phyloP scores from a whole-genome alignment of 2,113 vertebrate species.

The human (Homo sapiens) region GRCh38 chrX:49988001-49988500 shows the following conservation, averaged over 20 bases:
- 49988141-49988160: background rate
- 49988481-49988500: slow-evolving; percentile 2
- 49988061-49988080: slow-evolving; percentile 22
- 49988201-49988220: background rate
- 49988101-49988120: slow-evolving; percentile 32
- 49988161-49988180: background rate
- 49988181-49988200: background rate
- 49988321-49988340: background rate
- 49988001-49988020: background rate
- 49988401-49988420: slow-evolving; percentile 41
- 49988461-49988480: slow-evolving; percentile 50
- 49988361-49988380: slow-evolving; percentile 2
- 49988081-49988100: background rate
- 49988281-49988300: slow-evolving; percentile 12
- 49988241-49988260: background rate
- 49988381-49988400: slow-evolving; percentile 31
- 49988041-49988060: background rate
- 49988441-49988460: slow-evolving; percentile 32
- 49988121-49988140: background rate
- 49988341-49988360: background rate
- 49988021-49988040: background rate
- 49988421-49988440: slow-evolving; percentile 18
- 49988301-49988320: background rate
- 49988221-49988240: background rate
- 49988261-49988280: background rate